phyloP scores from a whole-genome alignment of 2,888 invertebrate genomes.

The Villa cingulata region DNA sequence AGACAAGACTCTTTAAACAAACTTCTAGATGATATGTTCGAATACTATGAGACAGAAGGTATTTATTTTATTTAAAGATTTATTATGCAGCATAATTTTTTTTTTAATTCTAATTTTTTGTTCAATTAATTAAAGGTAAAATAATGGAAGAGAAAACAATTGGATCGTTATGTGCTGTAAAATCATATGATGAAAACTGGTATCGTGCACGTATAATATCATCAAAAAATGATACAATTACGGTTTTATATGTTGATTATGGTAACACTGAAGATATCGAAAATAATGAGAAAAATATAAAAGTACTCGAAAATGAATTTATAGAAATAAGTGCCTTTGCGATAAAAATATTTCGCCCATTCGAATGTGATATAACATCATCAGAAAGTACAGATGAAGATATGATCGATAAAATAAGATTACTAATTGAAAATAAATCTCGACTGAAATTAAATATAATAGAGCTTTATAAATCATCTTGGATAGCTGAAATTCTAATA shows the following conservation, averaged over 20 bases:
- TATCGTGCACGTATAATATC: constrained; percentile 47
- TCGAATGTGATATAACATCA: constrained; percentile 16
- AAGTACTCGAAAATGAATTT: constrained; percentile 38
- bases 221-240: constrained; percentile 38
- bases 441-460: constrained; percentile 12
- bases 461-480: constrained; percentile 10
- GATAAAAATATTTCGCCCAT: constrained; percentile 30
- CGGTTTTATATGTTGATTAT: constrained; percentile 49
- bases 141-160: constrained; percentile 36
- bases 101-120: not conserved
- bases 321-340: constrained; percentile 27
- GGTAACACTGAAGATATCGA: constrained; percentile 51
- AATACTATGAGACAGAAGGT: constrained; percentile 39
- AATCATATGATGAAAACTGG: constrained; percentile 53
- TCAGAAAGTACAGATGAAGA: constrained; percentile 12
- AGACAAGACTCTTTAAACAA: constrained; percentile 36
- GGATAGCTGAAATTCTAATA: constrained; percentile 10
- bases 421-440: not conserved
- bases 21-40: constrained; percentile 47
- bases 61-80: constrained; percentile 10
- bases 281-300: constrained; percentile 29
- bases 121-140: constrained; percentile 20
- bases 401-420: constrained; percentile 2
- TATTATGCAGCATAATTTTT: too few relatives aligned
- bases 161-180: constrained; percentile 47